Evolutionary conservation across 2,113 vertebrate genomes (phyloP), one percentile per base, ranked within the genome.

Genomic region (Podarcis raffonei): DNA sequence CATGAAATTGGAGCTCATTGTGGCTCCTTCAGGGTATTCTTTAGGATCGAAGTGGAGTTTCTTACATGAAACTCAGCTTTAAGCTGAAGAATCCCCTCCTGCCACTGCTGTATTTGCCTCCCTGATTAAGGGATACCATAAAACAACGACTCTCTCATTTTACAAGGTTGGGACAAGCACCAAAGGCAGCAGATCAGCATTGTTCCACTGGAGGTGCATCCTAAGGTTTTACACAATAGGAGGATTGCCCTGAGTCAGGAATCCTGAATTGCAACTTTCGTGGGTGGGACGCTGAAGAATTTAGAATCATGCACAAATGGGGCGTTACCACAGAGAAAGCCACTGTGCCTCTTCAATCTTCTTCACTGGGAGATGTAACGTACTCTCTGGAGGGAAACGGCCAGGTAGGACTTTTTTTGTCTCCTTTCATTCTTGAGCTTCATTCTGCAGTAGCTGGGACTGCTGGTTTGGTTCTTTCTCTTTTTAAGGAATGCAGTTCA

Each of bases 231-330:
- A 1, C 69, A 91, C 94, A 94, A 96, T 94, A 92, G 95, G 92
- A 96, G 91, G 90, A 88, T 89, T 88, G 93, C 94, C 92, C 92
- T 96, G 93, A 94, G 96, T 95, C 95, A 94, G 95, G 96, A 97
- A 97, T 97, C 96, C 93, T 94, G 96, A 96, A 96, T 94, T 91
- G 95, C 97, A 97, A 96, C 97, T 96, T 97, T 93, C 81, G 81
- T 97, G 98, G 98, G 98, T 96, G 98, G 97, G 97, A 97, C 96
- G 88, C 81, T 42, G 91, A 97, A 96, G 95, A 97, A 97, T 96
- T 95, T 96, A 94, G 96, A 95, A 96, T 89, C 81, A 93, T 93
- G 76, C 57, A 27, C 30, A 90, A 94, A 89, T 94, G 94, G 95
- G 96, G 94, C 59, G 95, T 93, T 95, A 89, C 94, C 83, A 92